Percentiles rank a stretch among this genome's conserved stretches.
phyloP scores from a whole-genome alignment of 2,888 invertebrate genomes.

The Habrosyne pyritoides region DNA sequence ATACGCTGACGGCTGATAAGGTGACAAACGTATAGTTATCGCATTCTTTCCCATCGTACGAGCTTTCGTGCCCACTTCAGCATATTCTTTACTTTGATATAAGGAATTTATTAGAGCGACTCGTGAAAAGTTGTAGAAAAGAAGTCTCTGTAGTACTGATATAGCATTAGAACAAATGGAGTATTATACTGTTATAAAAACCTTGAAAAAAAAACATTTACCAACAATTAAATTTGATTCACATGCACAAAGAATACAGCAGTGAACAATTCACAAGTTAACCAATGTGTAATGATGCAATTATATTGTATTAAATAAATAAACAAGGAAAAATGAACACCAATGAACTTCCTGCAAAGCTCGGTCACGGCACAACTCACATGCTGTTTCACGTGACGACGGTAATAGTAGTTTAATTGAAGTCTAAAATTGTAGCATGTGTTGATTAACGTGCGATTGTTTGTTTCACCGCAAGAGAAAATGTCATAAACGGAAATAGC shows the following conservation, averaged over 20 bases:
- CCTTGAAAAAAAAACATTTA: too few species aligned
- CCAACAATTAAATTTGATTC: too few species aligned
- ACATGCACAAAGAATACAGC: too few species aligned
- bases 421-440: slow-evolving; percentile 38
- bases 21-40: slow-evolving; percentile 36
- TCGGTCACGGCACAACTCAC: slow-evolving; percentile 12
- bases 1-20: slow-evolving; percentile 33
- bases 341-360: neutral
- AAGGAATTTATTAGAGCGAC: neutral
- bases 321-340: neutral
- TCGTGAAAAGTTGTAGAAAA: too few species aligned
- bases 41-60: slow-evolving; percentile 52
- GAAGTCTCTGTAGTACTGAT: too few species aligned
- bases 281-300: neutral
- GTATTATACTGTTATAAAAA: too few species aligned
- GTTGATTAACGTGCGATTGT: slow-evolving; percentile 44
- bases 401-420: slow-evolving; percentile 32
- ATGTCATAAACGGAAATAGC: slow-evolving; percentile 36
- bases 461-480: slow-evolving; percentile 42
- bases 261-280: neutral
- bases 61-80: slow-evolving; percentile 17
- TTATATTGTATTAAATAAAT: neutral
- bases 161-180: too few species aligned
- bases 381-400: slow-evolving; percentile 31
- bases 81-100: neutral